Conservation (phyloP, 2,888 invertebrate genomes). For the Troides helena region DNA sequence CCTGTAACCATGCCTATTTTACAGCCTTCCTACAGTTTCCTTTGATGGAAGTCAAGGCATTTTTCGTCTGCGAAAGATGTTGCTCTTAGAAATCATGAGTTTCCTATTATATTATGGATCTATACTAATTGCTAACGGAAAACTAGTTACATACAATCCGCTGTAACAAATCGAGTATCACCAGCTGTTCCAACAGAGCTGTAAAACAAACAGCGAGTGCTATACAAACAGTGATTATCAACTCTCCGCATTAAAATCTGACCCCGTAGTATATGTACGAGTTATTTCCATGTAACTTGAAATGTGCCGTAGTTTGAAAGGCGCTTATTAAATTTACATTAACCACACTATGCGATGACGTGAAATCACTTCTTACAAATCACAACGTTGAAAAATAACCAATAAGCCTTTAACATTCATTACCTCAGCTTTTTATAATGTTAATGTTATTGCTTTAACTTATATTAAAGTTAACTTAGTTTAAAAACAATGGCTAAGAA, state of each 20-base stretch:
- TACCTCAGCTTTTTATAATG: neutral
- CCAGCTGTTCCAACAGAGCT: conserved; percentile 21
- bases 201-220: conserved; percentile 18
- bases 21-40: too few species aligned
- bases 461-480: too few species aligned
- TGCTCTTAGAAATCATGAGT: too few species aligned
- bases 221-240: conserved; percentile 24
- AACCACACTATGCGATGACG: conserved; percentile 14
- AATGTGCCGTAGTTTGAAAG: conserved; percentile 7
- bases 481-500: too few species aligned
- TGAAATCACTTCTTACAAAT: conserved; percentile 27
- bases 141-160: conserved; percentile 5
- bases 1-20: too few species aligned
- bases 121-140: neutral
- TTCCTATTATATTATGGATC: too few species aligned
- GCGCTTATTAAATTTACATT: conserved; percentile 33
- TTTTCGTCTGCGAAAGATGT: too few species aligned
- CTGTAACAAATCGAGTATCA: conserved; percentile 16
- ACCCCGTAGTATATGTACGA: conserved; percentile 13
- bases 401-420: neutral
- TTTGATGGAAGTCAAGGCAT: too few species aligned
- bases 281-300: conserved; percentile 20
- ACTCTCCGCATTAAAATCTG: conserved; percentile 20
- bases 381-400: neutral
- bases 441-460: neutral